These are phyloP conservation scores for Indicator maculatus DNA, from an alignment of 2,113 vertebrate species.

Conservation along the genomic window DNA sequence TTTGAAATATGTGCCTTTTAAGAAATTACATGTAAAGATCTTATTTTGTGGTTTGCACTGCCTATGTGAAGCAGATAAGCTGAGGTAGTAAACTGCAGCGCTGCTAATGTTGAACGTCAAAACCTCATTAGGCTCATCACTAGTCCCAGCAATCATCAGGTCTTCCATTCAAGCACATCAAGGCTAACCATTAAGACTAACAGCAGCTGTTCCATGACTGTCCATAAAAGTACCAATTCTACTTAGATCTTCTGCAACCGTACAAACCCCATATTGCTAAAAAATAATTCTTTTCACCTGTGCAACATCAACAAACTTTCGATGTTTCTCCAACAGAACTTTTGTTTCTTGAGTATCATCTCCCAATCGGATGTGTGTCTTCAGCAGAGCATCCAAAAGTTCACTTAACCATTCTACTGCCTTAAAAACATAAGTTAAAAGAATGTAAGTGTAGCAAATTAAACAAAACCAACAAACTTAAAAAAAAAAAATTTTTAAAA, in stretches of 20 bases:
- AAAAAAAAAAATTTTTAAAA: too few relatives aligned
- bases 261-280: background rate
- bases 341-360: constrained; percentile 94
- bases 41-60: background rate
- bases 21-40: background rate
- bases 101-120: background rate
- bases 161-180: background rate
- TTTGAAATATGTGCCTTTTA: background rate
- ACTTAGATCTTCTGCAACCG: background rate
- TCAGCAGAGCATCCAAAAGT: constrained; percentile 93
- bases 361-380: constrained; percentile 92
- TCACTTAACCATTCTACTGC: constrained; percentile 96
- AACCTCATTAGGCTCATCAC: background rate
- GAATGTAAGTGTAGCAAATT: background rate
- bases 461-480: background rate
- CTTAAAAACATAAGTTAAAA: constrained; percentile 65
- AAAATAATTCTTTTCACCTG: constrained; percentile 81
- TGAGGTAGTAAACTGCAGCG: background rate
- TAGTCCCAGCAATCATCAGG: background rate
- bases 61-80: background rate
- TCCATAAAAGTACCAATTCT: background rate
- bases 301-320: constrained; percentile 98
- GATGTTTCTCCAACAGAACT: constrained; percentile 95
- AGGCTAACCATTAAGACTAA: background rate
- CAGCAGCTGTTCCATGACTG: background rate